Percentiles rank a stretch among this genome's conserved stretches.
These are phyloP conservation scores for Diphyllodes magnificus DNA, from an alignment of 2,113 vertebrate genomes.

Conservation along the genomic window DNA sequence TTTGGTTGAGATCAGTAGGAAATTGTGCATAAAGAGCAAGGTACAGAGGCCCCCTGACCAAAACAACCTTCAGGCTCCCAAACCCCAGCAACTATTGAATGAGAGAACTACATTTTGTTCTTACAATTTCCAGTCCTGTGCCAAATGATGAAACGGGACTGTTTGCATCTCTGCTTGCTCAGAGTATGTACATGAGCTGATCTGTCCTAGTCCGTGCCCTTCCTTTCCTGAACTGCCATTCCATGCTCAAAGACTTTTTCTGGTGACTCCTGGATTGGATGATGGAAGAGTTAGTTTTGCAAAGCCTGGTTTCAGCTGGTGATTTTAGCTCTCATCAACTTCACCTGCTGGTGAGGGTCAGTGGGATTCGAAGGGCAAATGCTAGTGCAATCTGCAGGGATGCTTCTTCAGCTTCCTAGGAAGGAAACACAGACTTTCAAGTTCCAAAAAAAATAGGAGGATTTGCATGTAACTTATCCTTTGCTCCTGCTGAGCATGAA, in stretches of 20 bases:
- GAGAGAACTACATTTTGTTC: not conserved
- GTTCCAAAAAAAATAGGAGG: not conserved
- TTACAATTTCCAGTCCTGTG: not conserved
- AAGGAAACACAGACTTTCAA: not conserved
- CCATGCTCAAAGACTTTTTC: not conserved
- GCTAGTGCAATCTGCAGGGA: not conserved
- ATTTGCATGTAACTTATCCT: not conserved
- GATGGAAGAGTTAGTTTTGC: not conserved
- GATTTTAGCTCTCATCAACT: not conserved
- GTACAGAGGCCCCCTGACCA: no score
- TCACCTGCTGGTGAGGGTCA: not conserved
- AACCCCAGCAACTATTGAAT: not conserved
- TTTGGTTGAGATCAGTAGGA: not conserved
- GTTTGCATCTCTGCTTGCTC: not conserved
- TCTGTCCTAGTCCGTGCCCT: no score
- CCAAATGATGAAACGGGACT: not conserved
- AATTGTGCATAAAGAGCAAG: not conserved
- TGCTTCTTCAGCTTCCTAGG: not conserved
- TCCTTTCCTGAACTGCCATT: not conserved
- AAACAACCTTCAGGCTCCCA: not conserved
- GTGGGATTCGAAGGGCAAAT: not conserved
- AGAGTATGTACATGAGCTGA: not conserved
- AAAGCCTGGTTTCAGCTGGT: not conserved
- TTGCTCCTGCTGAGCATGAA: rapidly evolving
- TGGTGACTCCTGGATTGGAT: not conserved